These are phyloP conservation scores for Ophion ellenae DNA, from an alignment of 2,888 invertebrate genomes.

Conservation along the genomic window DNA sequence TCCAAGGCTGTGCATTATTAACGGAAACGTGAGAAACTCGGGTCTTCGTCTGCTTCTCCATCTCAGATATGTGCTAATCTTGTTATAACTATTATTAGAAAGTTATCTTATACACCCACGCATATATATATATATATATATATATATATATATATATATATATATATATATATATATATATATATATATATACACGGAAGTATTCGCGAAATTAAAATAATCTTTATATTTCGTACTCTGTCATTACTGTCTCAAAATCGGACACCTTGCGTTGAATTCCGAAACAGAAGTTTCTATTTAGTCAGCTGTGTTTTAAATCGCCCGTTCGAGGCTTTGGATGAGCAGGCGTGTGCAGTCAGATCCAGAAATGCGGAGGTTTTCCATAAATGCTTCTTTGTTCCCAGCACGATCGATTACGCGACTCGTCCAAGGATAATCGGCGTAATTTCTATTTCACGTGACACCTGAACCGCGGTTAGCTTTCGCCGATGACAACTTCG, in stretches of 20 bases:
- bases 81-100: constrained; percentile 1
- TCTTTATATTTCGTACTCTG: not conserved
- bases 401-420: not conserved
- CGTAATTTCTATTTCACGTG: not conserved
- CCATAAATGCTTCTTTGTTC: not conserved
- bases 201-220: not conserved
- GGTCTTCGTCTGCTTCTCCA: constrained; percentile 55
- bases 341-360: not conserved
- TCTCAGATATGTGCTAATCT: constrained; percentile 9
- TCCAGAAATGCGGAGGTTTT: not conserved
- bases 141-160: not conserved
- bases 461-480: not conserved
- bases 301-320: not conserved
- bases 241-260: not conserved
- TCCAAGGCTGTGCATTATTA: constrained; percentile 58
- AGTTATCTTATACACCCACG: not conserved
- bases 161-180: not conserved
- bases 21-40: constrained; percentile 61
- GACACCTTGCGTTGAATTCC: not conserved
- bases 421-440: not conserved
- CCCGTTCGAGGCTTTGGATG: not conserved
- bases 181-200: not conserved
- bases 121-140: not conserved
- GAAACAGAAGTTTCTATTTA: not conserved
- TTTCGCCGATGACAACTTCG: constrained; percentile 2